phyloP scores from a whole-genome alignment of 2,113 vertebrate species.

The Anhinga rufa region DNA sequence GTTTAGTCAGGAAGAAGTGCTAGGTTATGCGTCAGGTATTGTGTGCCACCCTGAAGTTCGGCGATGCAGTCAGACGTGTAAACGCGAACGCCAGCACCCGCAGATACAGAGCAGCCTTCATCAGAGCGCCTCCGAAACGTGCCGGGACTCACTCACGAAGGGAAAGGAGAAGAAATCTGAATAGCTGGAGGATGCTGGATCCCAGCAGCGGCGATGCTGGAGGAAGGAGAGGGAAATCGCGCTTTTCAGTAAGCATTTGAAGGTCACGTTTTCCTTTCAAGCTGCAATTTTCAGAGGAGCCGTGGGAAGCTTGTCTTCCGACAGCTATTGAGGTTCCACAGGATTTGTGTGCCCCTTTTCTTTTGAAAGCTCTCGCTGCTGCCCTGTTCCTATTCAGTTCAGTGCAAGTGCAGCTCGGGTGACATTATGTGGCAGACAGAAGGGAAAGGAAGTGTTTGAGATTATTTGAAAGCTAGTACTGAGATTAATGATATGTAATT shows the following conservation, averaged over 20 bases:
- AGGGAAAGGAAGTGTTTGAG: background rate
- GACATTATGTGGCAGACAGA: background rate
- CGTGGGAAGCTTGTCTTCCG: background rate
- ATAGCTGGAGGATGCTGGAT: background rate
- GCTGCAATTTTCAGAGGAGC: background rate
- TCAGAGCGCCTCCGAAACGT: rapidly evolving
- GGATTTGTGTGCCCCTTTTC: background rate
- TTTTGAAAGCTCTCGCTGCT: background rate
- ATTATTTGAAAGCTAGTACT: background rate
- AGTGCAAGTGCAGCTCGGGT: rapidly evolving
- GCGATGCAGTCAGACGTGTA: rapidly evolving
- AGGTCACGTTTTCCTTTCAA: background rate
- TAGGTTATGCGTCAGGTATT: background rate
- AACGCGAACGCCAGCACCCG: rapidly evolving
- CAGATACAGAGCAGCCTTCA: background rate
- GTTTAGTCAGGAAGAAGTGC: background rate
- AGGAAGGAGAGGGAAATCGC: background rate
- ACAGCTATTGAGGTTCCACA: rapidly evolving
- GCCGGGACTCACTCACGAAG: rapidly evolving
- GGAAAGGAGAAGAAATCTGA: background rate
- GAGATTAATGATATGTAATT: background rate
- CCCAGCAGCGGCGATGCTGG: background rate
- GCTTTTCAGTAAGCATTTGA: background rate
- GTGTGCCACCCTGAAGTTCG: background rate
- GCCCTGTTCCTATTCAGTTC: background rate